Evolutionary conservation across 1,140 invertebrate species (phyloP), one percentile per base, ranked within the genome.

Genomic region (Lethrus apterus): DNA sequence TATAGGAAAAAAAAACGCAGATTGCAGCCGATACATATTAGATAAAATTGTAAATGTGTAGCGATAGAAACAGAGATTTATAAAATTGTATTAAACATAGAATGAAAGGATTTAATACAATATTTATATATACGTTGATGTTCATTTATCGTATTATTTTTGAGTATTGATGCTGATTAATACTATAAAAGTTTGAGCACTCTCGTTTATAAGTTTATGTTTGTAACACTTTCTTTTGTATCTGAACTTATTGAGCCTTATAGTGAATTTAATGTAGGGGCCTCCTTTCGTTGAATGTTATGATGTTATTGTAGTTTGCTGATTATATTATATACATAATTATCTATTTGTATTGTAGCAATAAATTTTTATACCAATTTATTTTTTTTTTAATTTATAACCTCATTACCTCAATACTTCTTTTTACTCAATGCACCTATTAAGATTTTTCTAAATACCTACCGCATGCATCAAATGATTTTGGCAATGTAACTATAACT

Each of bases 281-380:
- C n/a, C n/a, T n/a, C n/a, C n/a, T n/a, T n/a, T n/a, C n/a, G n/a
- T n/a, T n/a, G n/a, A n/a, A n/a, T n/a, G n/a, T n/a, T 33, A 17
- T 36, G 11, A 18, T 3, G n/a, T 17, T 5, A 36, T 36, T 36
- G 34, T 36, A 36, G 34, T 15, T 20, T 10, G 34, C 34, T 36
- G 13, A 36, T 36, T 18, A 36, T 21, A 36, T 20, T 36, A 36
- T 20, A 36, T 36, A n/a, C n/a, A n/a, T n/a, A n/a, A n/a, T n/a
- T n/a, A n/a, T n/a, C n/a, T n/a, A n/a, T n/a, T n/a, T n/a, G n/a
- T n/a, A n/a, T 36, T 36, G 34, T 36, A 36, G 34, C 34, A 36
- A 36, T 36, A 36, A 36, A 36, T 20, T 36, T 36, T 36, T 36
- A 36, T 36, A 36, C 19, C 19, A 21, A 36, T 20, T 20, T 13